phyloP scores from a whole-genome alignment of 1,140 invertebrate species.

The Microvelia longipes region DNA sequence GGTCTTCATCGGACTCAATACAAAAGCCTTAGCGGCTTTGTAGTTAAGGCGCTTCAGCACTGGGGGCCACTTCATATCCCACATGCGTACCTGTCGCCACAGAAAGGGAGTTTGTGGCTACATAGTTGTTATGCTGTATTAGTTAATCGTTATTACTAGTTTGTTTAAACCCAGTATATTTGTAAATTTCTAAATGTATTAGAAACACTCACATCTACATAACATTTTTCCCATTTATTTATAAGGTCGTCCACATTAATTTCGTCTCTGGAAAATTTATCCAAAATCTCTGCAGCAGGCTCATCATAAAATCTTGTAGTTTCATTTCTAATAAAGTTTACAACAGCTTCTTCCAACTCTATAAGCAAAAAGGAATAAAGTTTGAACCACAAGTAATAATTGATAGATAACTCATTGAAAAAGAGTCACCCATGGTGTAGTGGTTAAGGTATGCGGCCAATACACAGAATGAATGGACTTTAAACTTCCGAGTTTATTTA shows the following conservation, averaged over 20 bases:
- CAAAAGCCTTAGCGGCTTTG: no score
- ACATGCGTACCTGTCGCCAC: background rate
- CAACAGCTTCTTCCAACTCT: background rate
- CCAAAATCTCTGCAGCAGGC: background rate
- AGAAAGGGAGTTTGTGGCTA: background rate
- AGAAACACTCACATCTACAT: background rate
- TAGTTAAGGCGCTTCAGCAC: background rate
- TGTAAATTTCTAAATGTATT: no score
- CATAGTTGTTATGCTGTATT: background rate
- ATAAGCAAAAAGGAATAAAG: background rate
- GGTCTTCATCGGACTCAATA: no score
- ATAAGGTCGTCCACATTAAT: background rate
- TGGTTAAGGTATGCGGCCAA: no score
- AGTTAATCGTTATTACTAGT: background rate
- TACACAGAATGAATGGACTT: no score
- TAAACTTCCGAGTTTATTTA: no score
- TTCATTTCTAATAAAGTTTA: background rate
- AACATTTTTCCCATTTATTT: background rate
- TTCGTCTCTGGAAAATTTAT: background rate
- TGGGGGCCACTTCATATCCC: background rate
- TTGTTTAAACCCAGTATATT: background rate
- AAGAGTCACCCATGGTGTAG: no score
- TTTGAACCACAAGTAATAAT: background rate
- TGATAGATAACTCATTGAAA: background rate
- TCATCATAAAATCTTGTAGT: background rate